Conservation (phyloP, 2,113 vertebrate species). For the Thamnophis sirtalis region DNA sequence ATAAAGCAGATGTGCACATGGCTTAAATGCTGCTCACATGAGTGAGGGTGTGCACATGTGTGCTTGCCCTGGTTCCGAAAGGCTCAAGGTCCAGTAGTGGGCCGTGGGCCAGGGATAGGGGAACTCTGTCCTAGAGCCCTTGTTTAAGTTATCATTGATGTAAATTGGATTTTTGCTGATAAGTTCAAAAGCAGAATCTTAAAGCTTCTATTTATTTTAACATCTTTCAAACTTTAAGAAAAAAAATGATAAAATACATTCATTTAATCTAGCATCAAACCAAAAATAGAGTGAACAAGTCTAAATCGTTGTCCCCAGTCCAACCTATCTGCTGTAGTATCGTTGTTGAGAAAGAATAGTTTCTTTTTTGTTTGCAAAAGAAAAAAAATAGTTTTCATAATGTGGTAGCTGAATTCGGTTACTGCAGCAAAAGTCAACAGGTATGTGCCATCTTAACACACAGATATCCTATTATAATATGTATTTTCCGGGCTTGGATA, state of each 20-base stretch:
- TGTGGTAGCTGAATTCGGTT: not conserved
- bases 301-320: not conserved
- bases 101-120: too few relatives aligned
- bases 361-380: not conserved
- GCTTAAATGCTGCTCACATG: not conserved
- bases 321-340: not conserved
- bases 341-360: not conserved
- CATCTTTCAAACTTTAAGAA: not conserved
- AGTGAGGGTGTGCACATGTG: not conserved
- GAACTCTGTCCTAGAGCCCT: not conserved
- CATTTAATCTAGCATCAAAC: not conserved
- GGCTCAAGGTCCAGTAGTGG: not conserved
- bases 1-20: not conserved
- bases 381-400: not conserved
- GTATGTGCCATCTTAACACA: not conserved
- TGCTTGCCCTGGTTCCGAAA: not conserved
- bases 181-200: not conserved
- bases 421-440: not conserved
- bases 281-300: not conserved
- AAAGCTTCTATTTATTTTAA: not conserved
- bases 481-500: not conserved
- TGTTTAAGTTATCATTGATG: not conserved
- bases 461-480: not conserved
- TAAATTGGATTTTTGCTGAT: not conserved
- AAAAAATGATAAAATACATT: conserved; percentile 14